Evolutionary conservation across 1,140 invertebrate genomes (phyloP), one percentile per base, ranked within the genome.

Genomic region (Diabrotica undecimpunctata): DNA sequence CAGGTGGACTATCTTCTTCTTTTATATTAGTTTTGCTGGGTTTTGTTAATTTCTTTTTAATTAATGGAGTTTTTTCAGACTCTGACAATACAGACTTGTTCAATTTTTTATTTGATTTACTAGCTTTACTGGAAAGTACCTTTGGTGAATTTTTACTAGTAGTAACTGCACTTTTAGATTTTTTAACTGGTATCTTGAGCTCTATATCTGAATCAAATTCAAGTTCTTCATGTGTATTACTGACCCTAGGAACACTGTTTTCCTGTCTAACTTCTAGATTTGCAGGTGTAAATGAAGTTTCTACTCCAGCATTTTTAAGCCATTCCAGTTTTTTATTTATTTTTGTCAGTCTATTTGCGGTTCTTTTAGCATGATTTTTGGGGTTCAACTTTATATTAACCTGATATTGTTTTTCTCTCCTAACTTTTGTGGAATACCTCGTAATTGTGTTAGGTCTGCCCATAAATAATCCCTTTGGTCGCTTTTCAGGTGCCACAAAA

Each of bases 401-500:
- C 71, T 51, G 61, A 25, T 66, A 71, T 59, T 70, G 64, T 66
- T 75, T 74, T 10, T 66, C 70, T 37, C 78, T 72, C 7, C 75
- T 78, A 38, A 64, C 50, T 37, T 77, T 50, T 57, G 66, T 72
- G 6, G 80, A 76, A 71, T 79, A 79, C 37, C 65, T 66, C 9
- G 64, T 66, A 73, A 66, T 70, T 74, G 37, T 64, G 41, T 80
- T 58, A 69, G 61, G 68, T 54, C 59, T 65, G 56, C 79, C 65
- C 6, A 70, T 72, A 75, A 86, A 77, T 68, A 81, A 67, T 68
- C 72, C 66, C 60, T 71, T 74, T 68, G 70, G 79, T 67, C 86
- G 81, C 66, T 84, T 80, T 56, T 85, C 83, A 8, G 82, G 81
- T 41, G 85, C 81, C 67, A 87, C 81, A 66, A 81, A 87, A 9